Base-by-base conservation (phyloP, 2,888 invertebrate genomes). In the Callinectes sapidus region DNA sequence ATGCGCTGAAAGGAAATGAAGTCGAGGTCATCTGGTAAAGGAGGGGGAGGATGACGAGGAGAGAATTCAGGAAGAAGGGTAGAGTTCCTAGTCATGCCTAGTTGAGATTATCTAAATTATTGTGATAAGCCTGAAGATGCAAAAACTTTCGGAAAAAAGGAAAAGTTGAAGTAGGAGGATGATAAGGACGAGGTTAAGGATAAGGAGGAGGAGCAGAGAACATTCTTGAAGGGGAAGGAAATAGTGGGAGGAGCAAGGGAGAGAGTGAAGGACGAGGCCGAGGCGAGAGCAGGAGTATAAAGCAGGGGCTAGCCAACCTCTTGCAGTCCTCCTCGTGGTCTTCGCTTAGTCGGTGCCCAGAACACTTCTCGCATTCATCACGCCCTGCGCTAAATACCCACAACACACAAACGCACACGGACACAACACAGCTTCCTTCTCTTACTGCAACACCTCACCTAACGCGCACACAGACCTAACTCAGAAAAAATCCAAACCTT, bases 201-300 rank as follows among this genome's bases (percentile, higher is more conserved):
- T 16, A 18, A 81, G 35, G 35, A 81, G 28, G 32, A 81, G 81
- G 81, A 81, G 81, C 23, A 81, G 35, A 35, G 35, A 81, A 81
- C 35, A 81, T 81, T 81, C 81, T 81, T 35, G 81, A 81, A 35
- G 81, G 81, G 81, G 81, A 81, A 81, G 81, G 81, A 81, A 81
- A 81, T 81, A 81, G 81, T 81, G 35, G 81, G 81, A 81, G 81
- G 81, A 35, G 81, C 81, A 35, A 81, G 81, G 81, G 35, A 35
- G 81, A 16, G 81, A 13, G 18, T 81, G 81, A 81, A 81, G 81
- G 81, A 81, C 81, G 18, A 81, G 81, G 18, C 81, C 14, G 32
- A 32, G 81, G 35, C 81, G n/a, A n/a, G 13, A 35, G 81, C 35
- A 81, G 81, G 35, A 35, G 81, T 81, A 81, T 81, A 81, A 81